These are phyloP conservation scores for Ciona savignyi DNA, from an alignment of 23 tunicate species.

Conservation along the genomic window DNA sequence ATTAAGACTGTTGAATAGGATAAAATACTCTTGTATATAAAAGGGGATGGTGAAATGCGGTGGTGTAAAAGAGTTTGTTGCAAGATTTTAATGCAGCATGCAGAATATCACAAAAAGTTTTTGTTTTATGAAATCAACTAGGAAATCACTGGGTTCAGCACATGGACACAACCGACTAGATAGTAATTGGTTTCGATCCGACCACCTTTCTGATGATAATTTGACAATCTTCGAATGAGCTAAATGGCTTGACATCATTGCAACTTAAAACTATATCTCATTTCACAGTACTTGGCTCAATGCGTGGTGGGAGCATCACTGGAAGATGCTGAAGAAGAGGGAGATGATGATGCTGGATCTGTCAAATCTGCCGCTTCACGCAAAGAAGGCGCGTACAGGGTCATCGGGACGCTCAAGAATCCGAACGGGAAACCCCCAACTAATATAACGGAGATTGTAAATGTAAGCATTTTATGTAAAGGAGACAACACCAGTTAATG, in stretches of 20 bases:
- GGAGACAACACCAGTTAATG: too few species aligned
- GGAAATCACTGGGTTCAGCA: too few species aligned
- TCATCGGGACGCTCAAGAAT: slow-evolving; percentile 90
- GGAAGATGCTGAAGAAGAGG: slow-evolving; percentile 76
- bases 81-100: too few species aligned
- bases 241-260: neutral
- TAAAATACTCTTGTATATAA: too few species aligned
- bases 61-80: too few species aligned
- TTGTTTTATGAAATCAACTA: too few species aligned
- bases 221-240: neutral
- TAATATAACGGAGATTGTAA: slow-evolving; percentile 61
- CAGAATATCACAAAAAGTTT: too few species aligned
- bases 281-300: slow-evolving; percentile 55
- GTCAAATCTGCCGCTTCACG: slow-evolving; percentile 60
- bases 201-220: neutral
- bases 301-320: slow-evolving; percentile 82
- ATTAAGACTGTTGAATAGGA: too few species aligned
- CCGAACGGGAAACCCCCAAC: slow-evolving; percentile 64
- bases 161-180: too few species aligned
- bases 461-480: slow-evolving; percentile 31
- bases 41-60: too few species aligned
- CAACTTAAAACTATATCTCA: neutral
- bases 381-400: slow-evolving; percentile 80
- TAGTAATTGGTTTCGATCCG: too few species aligned
- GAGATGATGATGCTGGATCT: slow-evolving; percentile 82